phyloP scores from a whole-genome alignment of 2,888 invertebrate species.

The Dryococelus australis region DNA sequence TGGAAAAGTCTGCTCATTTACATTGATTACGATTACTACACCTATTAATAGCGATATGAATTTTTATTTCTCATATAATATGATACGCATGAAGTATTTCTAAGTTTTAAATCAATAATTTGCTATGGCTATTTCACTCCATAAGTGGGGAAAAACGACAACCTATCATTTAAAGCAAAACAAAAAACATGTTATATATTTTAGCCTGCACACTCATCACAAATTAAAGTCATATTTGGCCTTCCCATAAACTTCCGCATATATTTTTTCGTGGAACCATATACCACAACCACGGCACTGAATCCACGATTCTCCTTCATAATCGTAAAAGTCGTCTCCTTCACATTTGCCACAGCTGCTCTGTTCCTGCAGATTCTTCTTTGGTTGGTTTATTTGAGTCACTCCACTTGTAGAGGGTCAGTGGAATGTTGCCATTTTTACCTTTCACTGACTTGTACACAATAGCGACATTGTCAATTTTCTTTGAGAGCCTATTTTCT shows the following conservation, averaged over 20 bases:
- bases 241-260: background rate
- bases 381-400: background rate
- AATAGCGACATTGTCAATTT: background rate
- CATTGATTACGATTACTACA: background rate
- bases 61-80: background rate
- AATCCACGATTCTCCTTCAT: background rate
- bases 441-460: background rate
- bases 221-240: background rate
- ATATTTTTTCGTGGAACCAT: background rate
- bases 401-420: slow-evolving; percentile 17
- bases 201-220: too few relatives aligned
- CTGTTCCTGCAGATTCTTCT: slow-evolving; percentile 9
- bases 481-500: background rate
- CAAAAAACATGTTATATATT: too few relatives aligned
- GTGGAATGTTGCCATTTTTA: background rate
- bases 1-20: background rate
- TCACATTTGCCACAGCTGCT: background rate
- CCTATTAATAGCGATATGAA: background rate
- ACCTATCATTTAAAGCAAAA: too few relatives aligned
- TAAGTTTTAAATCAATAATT: too few relatives aligned
- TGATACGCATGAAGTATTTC: background rate
- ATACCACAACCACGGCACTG: background rate
- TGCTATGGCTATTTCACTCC: background rate
- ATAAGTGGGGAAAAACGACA: background rate
- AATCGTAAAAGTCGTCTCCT: background rate